A percentile compares a stretch with the other conserved stretches of the same genome.
Evolutionary conservation across 2,888 invertebrate species (phyloP).

Genomic region (Trissonchulus sp.): DNA sequence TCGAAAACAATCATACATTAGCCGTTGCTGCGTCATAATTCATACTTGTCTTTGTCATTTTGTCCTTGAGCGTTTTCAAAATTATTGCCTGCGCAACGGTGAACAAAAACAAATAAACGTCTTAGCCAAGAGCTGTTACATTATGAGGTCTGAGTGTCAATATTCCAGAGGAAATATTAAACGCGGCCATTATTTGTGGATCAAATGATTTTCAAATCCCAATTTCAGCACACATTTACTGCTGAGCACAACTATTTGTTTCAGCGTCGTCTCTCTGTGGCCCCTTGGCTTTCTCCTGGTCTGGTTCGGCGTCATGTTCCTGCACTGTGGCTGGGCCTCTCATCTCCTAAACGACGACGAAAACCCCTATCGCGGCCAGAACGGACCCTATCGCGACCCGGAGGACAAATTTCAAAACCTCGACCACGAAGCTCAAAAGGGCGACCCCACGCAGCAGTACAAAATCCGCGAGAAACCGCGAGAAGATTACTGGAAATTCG

Average conservation of each 20-base stretch:
- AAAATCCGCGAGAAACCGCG: not conserved
- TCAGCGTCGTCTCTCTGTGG: slow-evolving; percentile 18
- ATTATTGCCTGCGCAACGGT: too few species aligned
- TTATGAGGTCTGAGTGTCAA: too few species aligned
- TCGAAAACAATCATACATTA: too few species aligned
- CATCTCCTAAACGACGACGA: slow-evolving; percentile 3
- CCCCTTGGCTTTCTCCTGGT: slow-evolving; percentile 9
- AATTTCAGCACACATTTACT: not conserved
- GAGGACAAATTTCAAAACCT: not conserved
- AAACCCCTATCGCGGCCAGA: not conserved
- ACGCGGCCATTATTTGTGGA: too few species aligned
- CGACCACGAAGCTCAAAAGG: slow-evolving; percentile 4
- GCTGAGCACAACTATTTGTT: not conserved
- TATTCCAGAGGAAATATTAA: too few species aligned
- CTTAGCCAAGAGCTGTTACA: too few species aligned
- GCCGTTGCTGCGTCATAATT: too few species aligned
- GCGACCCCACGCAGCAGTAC: not conserved
- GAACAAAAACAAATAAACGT: too few species aligned
- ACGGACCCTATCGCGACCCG: not conserved
- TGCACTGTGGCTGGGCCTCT: slow-evolving; percentile 25
- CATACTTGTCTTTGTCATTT: too few species aligned
- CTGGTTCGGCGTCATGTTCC: slow-evolving; percentile 8
- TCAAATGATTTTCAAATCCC: too few species aligned
- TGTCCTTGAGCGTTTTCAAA: too few species aligned
- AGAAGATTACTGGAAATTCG: slow-evolving; percentile 21